Evolutionary conservation across 1,140 invertebrate genomes (phyloP).

Genomic region (Drosophila pachea): DNA sequence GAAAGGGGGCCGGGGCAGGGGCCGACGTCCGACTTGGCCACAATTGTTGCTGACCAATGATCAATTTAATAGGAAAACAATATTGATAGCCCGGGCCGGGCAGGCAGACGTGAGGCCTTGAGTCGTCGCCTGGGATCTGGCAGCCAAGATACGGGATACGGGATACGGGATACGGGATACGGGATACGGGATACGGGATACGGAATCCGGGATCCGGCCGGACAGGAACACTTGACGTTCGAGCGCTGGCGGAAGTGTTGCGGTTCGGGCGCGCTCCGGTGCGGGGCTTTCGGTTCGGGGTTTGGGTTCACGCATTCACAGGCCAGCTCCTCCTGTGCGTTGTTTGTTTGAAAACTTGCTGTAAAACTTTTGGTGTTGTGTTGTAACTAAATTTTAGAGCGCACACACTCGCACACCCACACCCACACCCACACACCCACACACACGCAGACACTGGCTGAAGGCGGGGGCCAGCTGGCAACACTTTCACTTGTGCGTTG

Average conservation of each 20-base stretch:
- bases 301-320: slow-evolving; percentile 9
- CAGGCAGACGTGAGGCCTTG: neutral
- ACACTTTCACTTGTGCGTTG: slow-evolving; percentile 70
- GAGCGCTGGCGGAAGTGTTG: slow-evolving; percentile 15
- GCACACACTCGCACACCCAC: slow-evolving; percentile 23
- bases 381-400: slow-evolving; percentile 71
- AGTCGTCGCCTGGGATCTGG: slow-evolving; percentile 16
- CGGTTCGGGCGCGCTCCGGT: slow-evolving; percentile 25
- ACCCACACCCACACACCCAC: slow-evolving; percentile 10
- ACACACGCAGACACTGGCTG: slow-evolving; percentile 1
- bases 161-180: too few species aligned
- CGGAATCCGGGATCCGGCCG: neutral
- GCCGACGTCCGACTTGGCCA: slow-evolving; percentile 35
- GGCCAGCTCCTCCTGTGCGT: slow-evolving; percentile 16
- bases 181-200: neutral
- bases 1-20: neutral
- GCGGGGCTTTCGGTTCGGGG: slow-evolving; percentile 13
- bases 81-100: slow-evolving; percentile 65
- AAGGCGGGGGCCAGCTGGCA: too few species aligned
- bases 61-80: slow-evolving; percentile 79
- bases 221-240: slow-evolving; percentile 1
- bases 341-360: slow-evolving; percentile 62
- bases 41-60: slow-evolving; percentile 77
- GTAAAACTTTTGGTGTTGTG: slow-evolving; percentile 67
- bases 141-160: too few species aligned